Conservation (phyloP, 1,140 invertebrate genomes). For the Zaprionus nigranus region DNA sequence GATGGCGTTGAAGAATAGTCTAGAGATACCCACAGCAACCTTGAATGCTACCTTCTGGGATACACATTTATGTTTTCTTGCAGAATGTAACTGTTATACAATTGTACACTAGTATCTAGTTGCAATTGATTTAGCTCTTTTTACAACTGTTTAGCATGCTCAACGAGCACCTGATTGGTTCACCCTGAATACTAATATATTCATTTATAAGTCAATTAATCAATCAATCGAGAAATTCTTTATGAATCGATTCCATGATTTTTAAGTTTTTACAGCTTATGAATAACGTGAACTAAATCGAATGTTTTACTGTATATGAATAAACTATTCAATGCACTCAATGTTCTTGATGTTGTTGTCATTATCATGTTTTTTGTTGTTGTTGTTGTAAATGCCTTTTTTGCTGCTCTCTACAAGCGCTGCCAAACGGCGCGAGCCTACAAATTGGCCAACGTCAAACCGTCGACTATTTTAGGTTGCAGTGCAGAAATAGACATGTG, state of each 20-base stretch:
- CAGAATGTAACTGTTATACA: too few species aligned
- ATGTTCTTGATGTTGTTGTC: neutral
- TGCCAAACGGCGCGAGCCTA: slow-evolving; percentile 15
- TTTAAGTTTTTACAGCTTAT: neutral
- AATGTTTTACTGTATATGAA: neutral
- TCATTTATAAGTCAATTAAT: neutral
- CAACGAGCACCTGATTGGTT: neutral
- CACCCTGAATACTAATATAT: neutral
- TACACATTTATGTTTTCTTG: too few species aligned
- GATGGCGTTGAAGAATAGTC: too few species aligned
- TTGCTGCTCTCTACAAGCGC: neutral
- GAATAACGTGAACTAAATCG: slow-evolving; percentile 1
- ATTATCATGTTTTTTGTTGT: neutral
- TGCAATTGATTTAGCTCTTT: too few species aligned
- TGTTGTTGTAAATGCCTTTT: neutral
- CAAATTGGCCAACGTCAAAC: slow-evolving; percentile 12
- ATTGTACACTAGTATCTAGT: too few species aligned
- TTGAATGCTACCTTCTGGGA: too few species aligned
- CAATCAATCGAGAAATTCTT: neutral
- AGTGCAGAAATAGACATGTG: slow-evolving; percentile 6
- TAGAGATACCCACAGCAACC: too few species aligned
- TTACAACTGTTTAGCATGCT: neutral
- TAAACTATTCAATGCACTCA: neutral
- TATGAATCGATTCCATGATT: neutral
- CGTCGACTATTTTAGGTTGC: slow-evolving; percentile 14